A percentile compares a stretch with the other conserved stretches of the same genome.
These are phyloP conservation scores for Macrotis lagotis DNA, from an alignment of 2,113 vertebrate genomes.

Conservation along the genomic window DNA sequence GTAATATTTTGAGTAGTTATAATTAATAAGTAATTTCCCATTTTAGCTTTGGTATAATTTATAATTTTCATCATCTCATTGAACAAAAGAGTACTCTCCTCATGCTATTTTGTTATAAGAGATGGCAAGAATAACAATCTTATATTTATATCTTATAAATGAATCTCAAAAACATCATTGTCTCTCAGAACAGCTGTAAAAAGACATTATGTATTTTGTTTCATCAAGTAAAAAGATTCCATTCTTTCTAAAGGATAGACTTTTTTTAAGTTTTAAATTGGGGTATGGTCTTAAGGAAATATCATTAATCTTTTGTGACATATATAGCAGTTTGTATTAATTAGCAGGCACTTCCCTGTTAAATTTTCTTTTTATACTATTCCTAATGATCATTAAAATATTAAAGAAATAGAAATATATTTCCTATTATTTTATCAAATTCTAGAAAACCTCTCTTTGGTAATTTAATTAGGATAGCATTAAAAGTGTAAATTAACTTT, in stretches of 20 bases:
- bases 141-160: slow-evolving; percentile 80
- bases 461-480: background rate
- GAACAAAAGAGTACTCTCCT: slow-evolving; percentile 51
- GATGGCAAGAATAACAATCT: slow-evolving; percentile 69
- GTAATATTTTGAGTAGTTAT: slow-evolving; percentile 50
- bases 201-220: slow-evolving; percentile 46
- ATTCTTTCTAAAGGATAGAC: slow-evolving; percentile 35
- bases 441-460: background rate
- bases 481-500: background rate
- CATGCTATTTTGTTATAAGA: slow-evolving; percentile 70
- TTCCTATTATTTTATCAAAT: background rate
- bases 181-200: slow-evolving; percentile 71
- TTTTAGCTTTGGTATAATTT: slow-evolving; percentile 65
- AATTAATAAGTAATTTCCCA: slow-evolving; percentile 60
- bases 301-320: slow-evolving; percentile 34
- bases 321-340: background rate
- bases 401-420: slow-evolving; percentile 29
- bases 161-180: slow-evolving; percentile 71
- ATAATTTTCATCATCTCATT: slow-evolving; percentile 62
- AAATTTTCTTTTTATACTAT: background rate
- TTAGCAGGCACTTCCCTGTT: slow-evolving; percentile 5
- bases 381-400: slow-evolving; percentile 9
- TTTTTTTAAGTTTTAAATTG: slow-evolving; percentile 52
- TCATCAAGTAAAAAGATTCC: slow-evolving; percentile 30
- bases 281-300: slow-evolving; percentile 38